Conservation (phyloP, 1,140 invertebrate species). For the Zophobas morio region DNA sequence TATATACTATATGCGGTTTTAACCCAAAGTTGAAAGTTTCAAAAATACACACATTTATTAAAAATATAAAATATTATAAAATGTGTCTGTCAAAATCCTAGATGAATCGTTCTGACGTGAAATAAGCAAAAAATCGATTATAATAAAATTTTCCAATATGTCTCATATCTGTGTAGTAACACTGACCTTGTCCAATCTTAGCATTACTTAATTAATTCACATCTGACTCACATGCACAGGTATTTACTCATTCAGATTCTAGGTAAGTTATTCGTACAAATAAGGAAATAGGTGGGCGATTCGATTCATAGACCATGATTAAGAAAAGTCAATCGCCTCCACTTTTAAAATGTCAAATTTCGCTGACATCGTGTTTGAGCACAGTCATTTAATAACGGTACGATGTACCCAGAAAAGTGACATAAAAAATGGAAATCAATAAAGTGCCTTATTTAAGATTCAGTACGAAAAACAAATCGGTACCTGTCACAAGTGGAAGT, state of each 20-base stretch:
- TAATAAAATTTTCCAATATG: constrained; percentile 7
- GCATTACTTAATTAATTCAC: constrained; percentile 37
- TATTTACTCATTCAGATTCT: constrained; percentile 45
- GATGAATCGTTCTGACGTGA: no score
- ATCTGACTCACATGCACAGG: constrained; percentile 24
- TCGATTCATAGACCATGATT: constrained; percentile 39
- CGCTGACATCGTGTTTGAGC: no score
- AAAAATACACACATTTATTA: no score
- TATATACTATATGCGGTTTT: no score
- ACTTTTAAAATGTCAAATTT: background rate
- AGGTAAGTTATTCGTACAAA: constrained; percentile 28
- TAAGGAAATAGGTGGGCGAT: constrained; percentile 38
- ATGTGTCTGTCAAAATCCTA: no score
- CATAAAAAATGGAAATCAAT: no score
- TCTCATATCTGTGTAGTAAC: constrained; percentile 40
- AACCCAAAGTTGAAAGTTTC: no score
- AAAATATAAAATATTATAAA: no score
- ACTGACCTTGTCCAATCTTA: constrained; percentile 46
- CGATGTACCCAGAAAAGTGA: no score
- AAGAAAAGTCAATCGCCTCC: constrained; percentile 21
- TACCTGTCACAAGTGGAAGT: background rate
- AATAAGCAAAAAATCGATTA: background rate
- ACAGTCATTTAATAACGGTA: background rate
- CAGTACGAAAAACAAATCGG: background rate
- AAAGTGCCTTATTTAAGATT: background rate